Conservation (phyloP, 2,888 invertebrate genomes). For the Philhelius pedissequus region DNA sequence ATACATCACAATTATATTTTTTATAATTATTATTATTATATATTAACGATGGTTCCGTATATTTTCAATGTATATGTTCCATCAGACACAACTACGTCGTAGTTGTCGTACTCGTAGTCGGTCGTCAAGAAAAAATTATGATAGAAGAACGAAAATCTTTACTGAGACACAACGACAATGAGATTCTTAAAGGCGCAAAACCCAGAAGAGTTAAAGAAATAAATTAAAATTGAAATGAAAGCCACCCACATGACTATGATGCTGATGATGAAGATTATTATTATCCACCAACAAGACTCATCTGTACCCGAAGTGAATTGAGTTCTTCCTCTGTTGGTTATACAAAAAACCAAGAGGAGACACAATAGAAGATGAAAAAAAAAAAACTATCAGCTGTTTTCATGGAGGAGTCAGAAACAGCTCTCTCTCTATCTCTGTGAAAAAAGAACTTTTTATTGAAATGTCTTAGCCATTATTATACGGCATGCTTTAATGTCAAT, state of each 20-base stretch:
- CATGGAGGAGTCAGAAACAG: neutral
- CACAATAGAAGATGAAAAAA: neutral
- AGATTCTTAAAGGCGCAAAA: neutral
- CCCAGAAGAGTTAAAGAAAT: slow-evolving; percentile 1
- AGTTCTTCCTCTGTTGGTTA: neutral
- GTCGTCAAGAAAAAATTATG: neutral
- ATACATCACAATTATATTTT: slow-evolving; percentile 7
- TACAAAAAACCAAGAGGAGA: neutral
- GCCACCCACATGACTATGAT: slow-evolving; percentile 51
- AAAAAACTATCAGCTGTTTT: slow-evolving; percentile 6
- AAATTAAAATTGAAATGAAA: slow-evolving; percentile 45
- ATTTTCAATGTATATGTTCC: neutral
- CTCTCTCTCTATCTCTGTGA: neutral
- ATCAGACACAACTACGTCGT: neutral
- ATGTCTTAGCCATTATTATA: neutral
- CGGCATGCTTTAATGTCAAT: neutral
- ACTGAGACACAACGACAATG: neutral
- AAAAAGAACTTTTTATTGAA: neutral
- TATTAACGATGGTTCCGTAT: neutral
- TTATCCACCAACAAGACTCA: slow-evolving; percentile 2
- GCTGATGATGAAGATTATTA: slow-evolving; percentile 24
- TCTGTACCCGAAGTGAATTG: slow-evolving; percentile 8
- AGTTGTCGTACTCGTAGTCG: neutral
- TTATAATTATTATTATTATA: slow-evolving; percentile 4
- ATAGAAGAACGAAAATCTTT: slow-evolving; percentile 4